Evolutionary conservation across 2,888 invertebrate genomes (phyloP).

Genomic region (Tupiocoris notatus): DNA sequence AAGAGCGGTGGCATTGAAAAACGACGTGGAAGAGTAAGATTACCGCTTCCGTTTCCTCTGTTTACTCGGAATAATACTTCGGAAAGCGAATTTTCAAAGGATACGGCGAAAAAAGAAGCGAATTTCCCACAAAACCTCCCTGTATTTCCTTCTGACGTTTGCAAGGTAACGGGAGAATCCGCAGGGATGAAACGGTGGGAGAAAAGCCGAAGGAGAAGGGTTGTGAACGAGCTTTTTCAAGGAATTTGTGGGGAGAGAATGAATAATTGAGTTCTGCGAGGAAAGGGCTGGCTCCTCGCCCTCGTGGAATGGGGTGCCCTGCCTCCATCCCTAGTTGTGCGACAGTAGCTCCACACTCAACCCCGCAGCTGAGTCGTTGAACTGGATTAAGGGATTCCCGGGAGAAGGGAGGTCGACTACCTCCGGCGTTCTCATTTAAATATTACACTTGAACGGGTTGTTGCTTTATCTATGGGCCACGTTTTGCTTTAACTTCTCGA

Average conservation of each 20-base stretch:
- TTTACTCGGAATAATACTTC: background rate
- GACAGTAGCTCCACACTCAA: background rate
- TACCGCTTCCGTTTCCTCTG: background rate
- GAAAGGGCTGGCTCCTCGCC: background rate
- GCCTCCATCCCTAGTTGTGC: background rate
- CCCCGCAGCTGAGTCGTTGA: slow-evolving; percentile 4
- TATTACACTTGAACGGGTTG: slow-evolving; percentile 21
- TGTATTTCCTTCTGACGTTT: background rate
- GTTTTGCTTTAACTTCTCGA: slow-evolving; percentile 5
- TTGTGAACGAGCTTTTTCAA: background rate
- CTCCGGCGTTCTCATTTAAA: slow-evolving; percentile 27
- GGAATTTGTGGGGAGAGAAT: slow-evolving; percentile 14
- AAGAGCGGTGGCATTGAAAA: slow-evolving; percentile 1
- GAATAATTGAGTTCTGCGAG: background rate
- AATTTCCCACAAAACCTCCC: background rate
- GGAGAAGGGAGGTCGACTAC: background rate
- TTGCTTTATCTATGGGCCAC: slow-evolving; percentile 25
- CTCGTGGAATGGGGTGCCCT: background rate
- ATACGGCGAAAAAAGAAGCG: background rate
- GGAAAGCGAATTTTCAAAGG: background rate
- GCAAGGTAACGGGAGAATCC: background rate
- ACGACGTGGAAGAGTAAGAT: background rate
- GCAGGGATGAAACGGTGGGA: background rate
- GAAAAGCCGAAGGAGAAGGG: background rate
- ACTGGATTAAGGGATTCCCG: slow-evolving; percentile 11